Base-by-base conservation (phyloP, 2,797 vertebrate species). In the Discoglossus pictus region DNA sequence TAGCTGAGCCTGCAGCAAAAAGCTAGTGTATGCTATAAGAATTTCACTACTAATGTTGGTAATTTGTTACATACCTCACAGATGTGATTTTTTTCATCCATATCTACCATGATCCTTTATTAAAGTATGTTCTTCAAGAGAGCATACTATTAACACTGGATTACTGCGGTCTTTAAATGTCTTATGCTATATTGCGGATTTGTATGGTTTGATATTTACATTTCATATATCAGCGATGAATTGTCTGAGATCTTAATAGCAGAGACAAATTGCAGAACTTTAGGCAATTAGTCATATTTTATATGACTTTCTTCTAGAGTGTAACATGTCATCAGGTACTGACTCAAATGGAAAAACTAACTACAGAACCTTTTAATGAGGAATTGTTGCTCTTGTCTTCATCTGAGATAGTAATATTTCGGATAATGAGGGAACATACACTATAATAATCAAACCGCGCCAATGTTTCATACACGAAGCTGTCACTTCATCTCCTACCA, bases 321-420 rank as follows among this genome's bases (percentile, higher is more conserved):
- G 35, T 68, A 60, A 34, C 34, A 31, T 25, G 17, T 44, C 61
- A 60, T 44, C 40, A 23, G 23, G 13, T 21, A 52, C 7, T 21
- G 40, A 43, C 59, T 55, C 34, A 47, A 31, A 47, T 62, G 40
- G 25, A 54, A 46, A 34, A 47, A 50, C 52, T 35, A 47, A 27
- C 50, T 48, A 12, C 16, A 55, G 59, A 56, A 42, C 59, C 44
- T 56, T 50, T 7, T 70, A 56, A 63, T 70, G 67, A 70, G 59
- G 7, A 40, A 31, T 63, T 63, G 67, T 63, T 70, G 51, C 48
- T 51, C 67, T 56, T 61, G 59, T 48, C 50, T 46, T 39, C 7
- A 2, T 55, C 7, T 36, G 35, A 55, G 38, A 56, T 56, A 34
- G 42, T 25, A 42, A 59, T 34, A 38, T 56, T 50, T 31, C 34